Conservation (phyloP, 2,797 vertebrate genomes). For the Alectoris magna region DNA sequence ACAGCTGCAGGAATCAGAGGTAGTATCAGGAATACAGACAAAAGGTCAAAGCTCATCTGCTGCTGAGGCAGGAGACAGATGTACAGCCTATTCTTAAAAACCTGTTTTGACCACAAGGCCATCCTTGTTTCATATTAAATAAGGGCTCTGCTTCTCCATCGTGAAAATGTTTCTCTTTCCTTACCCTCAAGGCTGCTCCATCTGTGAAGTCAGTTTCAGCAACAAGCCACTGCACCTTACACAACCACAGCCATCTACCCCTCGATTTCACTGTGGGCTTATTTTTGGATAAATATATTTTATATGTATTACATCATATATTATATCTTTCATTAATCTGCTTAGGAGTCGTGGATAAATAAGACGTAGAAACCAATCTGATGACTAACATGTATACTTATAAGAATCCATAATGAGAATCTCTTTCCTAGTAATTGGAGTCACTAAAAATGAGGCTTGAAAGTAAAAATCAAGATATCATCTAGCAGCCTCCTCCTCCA, state of each 20-base stretch:
- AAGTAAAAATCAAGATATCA: background rate
- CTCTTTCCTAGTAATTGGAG: background rate
- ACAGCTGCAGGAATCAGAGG: background rate
- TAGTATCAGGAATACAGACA: background rate
- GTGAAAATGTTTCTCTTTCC: background rate
- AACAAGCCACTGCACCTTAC: accelerated
- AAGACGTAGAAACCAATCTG: background rate
- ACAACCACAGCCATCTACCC: background rate
- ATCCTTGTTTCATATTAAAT: background rate
- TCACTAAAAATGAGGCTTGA: background rate
- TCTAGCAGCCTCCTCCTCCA: background rate
- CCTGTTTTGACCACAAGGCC: background rate
- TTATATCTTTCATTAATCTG: background rate
- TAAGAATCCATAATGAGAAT: background rate
- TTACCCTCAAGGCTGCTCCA: background rate
- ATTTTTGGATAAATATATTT: background rate
- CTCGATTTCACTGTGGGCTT: background rate
- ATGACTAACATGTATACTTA: background rate
- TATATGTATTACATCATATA: background rate
- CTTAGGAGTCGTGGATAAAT: background rate
- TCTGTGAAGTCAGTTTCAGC: background rate
- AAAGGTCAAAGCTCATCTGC: background rate
- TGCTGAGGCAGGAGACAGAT: background rate
- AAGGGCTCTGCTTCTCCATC: background rate
- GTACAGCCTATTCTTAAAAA: background rate